phyloP scores from a whole-genome alignment of 2,888 invertebrate species.

The Ectemnius continuus region DNA sequence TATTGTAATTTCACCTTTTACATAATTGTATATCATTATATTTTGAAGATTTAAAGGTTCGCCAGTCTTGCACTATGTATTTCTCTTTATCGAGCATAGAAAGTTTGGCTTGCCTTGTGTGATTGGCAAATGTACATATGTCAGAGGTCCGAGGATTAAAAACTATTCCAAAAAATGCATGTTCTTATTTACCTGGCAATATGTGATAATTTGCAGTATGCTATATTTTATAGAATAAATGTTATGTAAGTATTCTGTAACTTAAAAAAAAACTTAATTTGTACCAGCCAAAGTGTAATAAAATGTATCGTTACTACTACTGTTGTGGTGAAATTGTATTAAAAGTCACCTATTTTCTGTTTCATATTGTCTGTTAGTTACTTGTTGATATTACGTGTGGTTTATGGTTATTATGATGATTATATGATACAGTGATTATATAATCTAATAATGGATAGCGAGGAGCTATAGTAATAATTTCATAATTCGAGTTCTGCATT shows the following conservation, averaged over 20 bases:
- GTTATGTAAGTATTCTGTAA: conserved; percentile 12
- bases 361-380: conserved; percentile 4
- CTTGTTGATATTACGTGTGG: conserved; percentile 28
- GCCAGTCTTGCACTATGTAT: no score
- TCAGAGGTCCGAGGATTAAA: no score
- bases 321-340: conserved; percentile 5
- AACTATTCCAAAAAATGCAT: no score
- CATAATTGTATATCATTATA: conserved; percentile 22
- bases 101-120: no score
- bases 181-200: no score
- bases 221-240: conserved; percentile 14
- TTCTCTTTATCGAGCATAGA: no score
- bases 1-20: conserved; percentile 38
- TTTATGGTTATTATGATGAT: conserved; percentile 44
- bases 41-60: neutral
- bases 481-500: conserved; percentile 61
- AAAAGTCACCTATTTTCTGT: conserved; percentile 19
- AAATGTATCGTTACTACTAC: conserved; percentile 5
- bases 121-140: no score
- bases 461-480: conserved; percentile 30
- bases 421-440: conserved; percentile 36
- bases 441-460: conserved; percentile 31
- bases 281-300: conserved; percentile 32
- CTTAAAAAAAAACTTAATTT: conserved; percentile 44
- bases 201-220: no score